phyloP scores from a whole-genome alignment of 2,888 invertebrate genomes.

The Phytoseiulus persimilis region DNA sequence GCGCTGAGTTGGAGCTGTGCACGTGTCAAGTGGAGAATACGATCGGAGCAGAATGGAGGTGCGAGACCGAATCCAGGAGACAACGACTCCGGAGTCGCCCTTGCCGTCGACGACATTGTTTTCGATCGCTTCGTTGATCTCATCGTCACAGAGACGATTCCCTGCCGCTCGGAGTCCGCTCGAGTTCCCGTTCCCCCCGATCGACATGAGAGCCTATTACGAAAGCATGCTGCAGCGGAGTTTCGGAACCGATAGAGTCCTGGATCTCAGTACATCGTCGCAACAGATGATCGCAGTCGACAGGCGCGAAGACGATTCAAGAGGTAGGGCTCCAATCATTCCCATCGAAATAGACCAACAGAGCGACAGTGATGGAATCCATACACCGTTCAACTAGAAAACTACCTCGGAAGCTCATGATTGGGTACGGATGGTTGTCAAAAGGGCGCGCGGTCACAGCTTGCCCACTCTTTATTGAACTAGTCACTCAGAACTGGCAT shows the following conservation, averaged over 20 bases:
- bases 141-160: neutral
- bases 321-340: neutral
- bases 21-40: neutral
- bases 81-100: constrained; percentile 10
- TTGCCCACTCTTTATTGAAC: too few species aligned
- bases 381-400: too few species aligned
- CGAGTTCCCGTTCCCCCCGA: constrained; percentile 31
- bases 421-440: too few species aligned
- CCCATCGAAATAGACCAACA: too few species aligned
- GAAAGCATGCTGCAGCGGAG: constrained; percentile 23
- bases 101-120: constrained; percentile 20
- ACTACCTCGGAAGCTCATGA: too few species aligned
- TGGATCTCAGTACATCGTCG: constrained; percentile 37
- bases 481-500: too few species aligned
- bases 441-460: too few species aligned
- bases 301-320: neutral
- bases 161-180: neutral
- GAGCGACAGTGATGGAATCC: too few species aligned
- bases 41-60: neutral
- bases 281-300: constrained; percentile 18
- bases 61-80: constrained; percentile 29
- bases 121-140: constrained; percentile 26
- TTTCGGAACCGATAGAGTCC: neutral
- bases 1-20: neutral
- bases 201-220: constrained; percentile 16